Base-by-base conservation (phyloP, 2,797 vertebrate species). In the Hippocampus kuda region DNA sequence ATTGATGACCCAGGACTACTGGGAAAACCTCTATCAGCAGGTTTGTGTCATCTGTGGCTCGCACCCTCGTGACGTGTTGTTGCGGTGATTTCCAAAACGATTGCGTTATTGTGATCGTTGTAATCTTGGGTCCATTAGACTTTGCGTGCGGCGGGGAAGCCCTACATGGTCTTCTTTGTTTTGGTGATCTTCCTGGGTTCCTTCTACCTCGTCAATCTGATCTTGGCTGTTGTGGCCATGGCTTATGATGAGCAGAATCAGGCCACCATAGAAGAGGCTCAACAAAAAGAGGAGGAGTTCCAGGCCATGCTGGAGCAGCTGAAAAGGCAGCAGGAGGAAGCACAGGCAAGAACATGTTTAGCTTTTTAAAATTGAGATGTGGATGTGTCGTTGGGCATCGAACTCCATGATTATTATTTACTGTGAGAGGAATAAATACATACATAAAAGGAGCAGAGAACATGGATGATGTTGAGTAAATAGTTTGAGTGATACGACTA, bases 121-220 rank as follows among this genome's bases (percentile, higher is more conserved):
- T 42, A 9, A 3, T 59, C 16, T 18, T 59, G 30, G 16, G 1
- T 57, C 41, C 24, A 54, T 26, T 84, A 99, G 96, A 98, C 95
- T 0, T 79, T 99, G 22, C 92, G 97, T n/a, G 95, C 94, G 66
- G 93, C 97, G 6, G 97, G 97, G 61, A 99, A 99, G 72, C 95
- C 95, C 65, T 99, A 99, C 75, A 99, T 99, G 97, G 88, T 99
- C 78, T 99, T 99, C 90, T 99, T 99, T 66, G 95, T 99, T 81
- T 77, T 99, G 84, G 97, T 99, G 3, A 99, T 99, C 87, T 99
- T 99, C 70, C 77, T 99, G 91, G 97, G 96, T 38, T 98, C 97
- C 60, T 99, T 99, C 79, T 99, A 99, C 73, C 84, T 99, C 67
- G 96, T 99, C 16, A 99, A 99, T 79, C 71, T 99, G 74, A 99